Evolutionary conservation across 2,113 vertebrate species (phyloP), one percentile per base, ranked within the genome.

Genomic region (Apteryx owenii): DNA sequence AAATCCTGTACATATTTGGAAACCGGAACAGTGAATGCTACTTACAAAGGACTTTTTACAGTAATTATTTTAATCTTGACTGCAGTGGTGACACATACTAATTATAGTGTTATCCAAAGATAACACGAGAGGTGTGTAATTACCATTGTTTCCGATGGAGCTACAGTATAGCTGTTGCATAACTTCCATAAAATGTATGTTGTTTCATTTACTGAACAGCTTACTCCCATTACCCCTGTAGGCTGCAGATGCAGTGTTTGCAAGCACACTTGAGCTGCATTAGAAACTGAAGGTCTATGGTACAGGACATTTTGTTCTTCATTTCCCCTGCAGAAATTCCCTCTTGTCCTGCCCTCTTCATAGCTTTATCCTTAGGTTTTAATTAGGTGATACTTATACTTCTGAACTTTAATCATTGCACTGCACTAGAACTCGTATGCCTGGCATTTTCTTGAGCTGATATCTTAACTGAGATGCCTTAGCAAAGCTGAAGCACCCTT

Each of bases 21-120:
- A 96, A 94, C 70, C 28, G 40, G 79, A 88, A 95, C 93, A 96
- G 92, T 97, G 94, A 98, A 90, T 95, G 93, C 90, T 94, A 95
- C 81, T 96, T 98, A 89, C 65, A 88, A 84, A 88, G 91, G 95
- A 83, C 64, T 95, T 97, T 94, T 82, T 93, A 79, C 15, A 3
- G 56, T 95, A 97, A 90, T 98, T 98, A 93, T 97, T 97, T 97
- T 97, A 97, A 95, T 97, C 84, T 70, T 65, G 93, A 95, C 89
- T 94, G 40, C 72, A 88, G 92, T 90, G 95, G 95, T 97, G 97
- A 97, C 96, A 97, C 81, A 94, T 81, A n/a, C 65, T 97, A 97
- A 98, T 98, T 97, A 97, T 54, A 97, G 93, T 66, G 95, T 91
- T 98, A 89, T 95, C 93, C 94, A 88, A 44, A 94, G 97, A 97